These are phyloP conservation scores for Acanthosepion esculentum DNA, from an alignment of 2,888 invertebrate species.

Conservation along the genomic window DNA sequence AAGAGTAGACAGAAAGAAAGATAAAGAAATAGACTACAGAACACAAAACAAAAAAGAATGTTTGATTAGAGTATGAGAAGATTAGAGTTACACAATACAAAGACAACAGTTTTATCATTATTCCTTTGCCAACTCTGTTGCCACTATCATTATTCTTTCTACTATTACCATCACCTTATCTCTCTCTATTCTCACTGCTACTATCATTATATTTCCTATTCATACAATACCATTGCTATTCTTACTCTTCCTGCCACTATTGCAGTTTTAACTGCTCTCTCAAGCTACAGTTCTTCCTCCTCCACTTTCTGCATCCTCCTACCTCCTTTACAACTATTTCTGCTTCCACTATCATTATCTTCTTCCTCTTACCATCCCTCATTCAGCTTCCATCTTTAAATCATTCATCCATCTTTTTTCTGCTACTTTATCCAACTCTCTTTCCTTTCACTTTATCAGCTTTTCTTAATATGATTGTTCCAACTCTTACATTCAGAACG, in stretches of 20 bases:
- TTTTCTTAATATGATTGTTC: no score
- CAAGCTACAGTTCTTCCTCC: neutral
- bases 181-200: neutral
- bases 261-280: neutral
- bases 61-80: neutral
- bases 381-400: neutral
- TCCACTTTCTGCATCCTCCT: neutral
- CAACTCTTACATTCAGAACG: no score
- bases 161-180: neutral
- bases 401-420: neutral
- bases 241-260: neutral
- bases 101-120: neutral
- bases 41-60: neutral
- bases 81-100: neutral
- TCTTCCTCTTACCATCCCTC: neutral
- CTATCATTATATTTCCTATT: neutral
- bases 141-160: neutral
- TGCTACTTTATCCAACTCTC: no score
- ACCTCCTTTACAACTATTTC: neutral
- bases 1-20: neutral
- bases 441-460: no score
- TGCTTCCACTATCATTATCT: neutral
- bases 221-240: neutral
- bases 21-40: neutral
- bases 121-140: neutral